phyloP scores from a whole-genome alignment of 53 echinoderm and acorn worm genomes.

The Temnopleurus reevesii region DNA sequence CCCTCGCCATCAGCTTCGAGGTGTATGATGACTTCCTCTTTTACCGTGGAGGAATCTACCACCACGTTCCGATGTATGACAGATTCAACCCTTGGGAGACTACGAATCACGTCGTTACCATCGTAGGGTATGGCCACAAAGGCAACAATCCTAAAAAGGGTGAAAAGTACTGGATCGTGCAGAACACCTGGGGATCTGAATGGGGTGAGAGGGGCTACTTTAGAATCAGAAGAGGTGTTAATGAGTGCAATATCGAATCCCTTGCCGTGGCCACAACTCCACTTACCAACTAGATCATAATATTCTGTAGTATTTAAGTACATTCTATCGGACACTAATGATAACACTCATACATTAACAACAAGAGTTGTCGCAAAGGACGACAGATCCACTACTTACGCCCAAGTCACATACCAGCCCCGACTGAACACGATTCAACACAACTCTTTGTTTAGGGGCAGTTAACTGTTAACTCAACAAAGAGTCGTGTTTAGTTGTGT shows the following conservation, averaged over 20 bases:
- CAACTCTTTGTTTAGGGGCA: too few species aligned
- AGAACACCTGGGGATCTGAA: slow-evolving; percentile 72
- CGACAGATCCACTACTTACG: too few species aligned
- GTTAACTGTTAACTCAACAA: too few species aligned
- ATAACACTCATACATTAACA: too few species aligned
- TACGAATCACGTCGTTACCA: slow-evolving; percentile 75
- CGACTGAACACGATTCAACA: too few species aligned
- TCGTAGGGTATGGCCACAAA: slow-evolving; percentile 68
- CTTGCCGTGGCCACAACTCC: slow-evolving; percentile 75
- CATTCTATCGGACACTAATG: too few species aligned
- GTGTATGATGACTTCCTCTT: slow-evolving; percentile 78
- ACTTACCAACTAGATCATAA: background rate
- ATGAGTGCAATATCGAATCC: slow-evolving; percentile 75
- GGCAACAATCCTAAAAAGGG: slow-evolving; percentile 70
- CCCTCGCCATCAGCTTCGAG: slow-evolving; percentile 77
- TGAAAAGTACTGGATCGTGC: slow-evolving; percentile 80
- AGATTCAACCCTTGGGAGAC: slow-evolving; percentile 78
- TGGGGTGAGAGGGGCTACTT: slow-evolving; percentile 78
- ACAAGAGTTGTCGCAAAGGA: too few species aligned
- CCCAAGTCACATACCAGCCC: too few species aligned
- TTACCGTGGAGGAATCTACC: slow-evolving; percentile 66
- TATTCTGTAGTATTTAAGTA: too few species aligned
- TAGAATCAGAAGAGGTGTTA: slow-evolving; percentile 65
- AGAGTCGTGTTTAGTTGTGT: too few species aligned
- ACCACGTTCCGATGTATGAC: slow-evolving; percentile 69